Percentiles rank a stretch among this genome's conserved stretches.
Evolutionary conservation across 2,797 vertebrate genomes (phyloP).

Genomic region (Lepus oiostolus): DNA sequence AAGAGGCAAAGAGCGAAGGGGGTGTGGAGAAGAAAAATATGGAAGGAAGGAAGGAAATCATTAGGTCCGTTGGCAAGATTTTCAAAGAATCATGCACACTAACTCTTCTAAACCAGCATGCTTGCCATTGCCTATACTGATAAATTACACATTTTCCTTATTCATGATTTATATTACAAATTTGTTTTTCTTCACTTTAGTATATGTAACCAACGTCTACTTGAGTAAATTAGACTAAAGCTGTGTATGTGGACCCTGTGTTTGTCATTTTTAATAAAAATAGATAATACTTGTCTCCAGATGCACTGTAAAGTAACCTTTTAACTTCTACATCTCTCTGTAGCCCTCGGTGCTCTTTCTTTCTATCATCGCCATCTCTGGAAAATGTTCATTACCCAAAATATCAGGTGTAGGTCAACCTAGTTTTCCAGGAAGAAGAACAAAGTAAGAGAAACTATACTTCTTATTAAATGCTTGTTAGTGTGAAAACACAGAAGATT

Average conservation of each 20-base stretch:
- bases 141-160: neutral
- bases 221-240: constrained; percentile 22
- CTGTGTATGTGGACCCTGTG: neutral
- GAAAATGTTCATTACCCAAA: constrained; percentile 27
- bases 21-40: neutral
- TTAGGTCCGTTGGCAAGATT: neutral
- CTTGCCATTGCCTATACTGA: neutral
- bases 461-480: constrained; percentile 61
- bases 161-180: neutral
- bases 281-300: neutral
- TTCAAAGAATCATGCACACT: neutral
- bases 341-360: neutral
- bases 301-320: neutral
- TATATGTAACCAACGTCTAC: neutral
- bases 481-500: constrained; percentile 45
- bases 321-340: neutral
- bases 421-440: neutral
- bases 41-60: neutral
- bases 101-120: neutral
- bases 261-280: constrained; percentile 65
- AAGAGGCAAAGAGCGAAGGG: too few relatives aligned
- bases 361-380: constrained; percentile 5
- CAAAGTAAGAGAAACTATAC: constrained; percentile 23
- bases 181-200: constrained; percentile 19
- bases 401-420: neutral